Evolutionary conservation across 2,113 vertebrate species (phyloP).

Genomic region (Puma concolor): DNA sequence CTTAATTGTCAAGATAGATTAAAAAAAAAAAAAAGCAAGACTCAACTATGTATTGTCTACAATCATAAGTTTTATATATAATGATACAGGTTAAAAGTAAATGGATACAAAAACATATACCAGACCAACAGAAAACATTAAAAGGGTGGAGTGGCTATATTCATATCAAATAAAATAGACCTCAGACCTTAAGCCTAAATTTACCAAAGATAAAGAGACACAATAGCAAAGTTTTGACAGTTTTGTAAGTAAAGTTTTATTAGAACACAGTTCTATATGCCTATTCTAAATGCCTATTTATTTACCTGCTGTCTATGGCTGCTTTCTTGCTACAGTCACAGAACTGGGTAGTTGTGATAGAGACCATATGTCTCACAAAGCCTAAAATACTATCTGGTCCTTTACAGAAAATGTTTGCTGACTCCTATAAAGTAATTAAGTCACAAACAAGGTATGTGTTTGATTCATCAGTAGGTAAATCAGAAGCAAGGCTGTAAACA

Average conservation of each 20-base stretch:
- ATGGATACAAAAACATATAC: neutral
- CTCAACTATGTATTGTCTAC: neutral
- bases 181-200: neutral
- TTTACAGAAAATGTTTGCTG: conserved; percentile 21
- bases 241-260: neutral
- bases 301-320: neutral
- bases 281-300: neutral
- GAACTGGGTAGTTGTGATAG: neutral
- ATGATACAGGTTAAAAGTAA: neutral
- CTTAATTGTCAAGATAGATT: neutral
- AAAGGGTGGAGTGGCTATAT: neutral
- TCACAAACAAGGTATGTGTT: neutral
- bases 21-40: neutral
- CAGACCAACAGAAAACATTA: neutral
- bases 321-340: neutral
- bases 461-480: neutral
- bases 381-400: neutral
- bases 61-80: conserved; percentile 19
- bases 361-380: neutral
- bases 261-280: neutral
- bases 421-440: neutral
- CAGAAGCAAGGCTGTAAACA: neutral
- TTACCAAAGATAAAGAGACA: neutral
- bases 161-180: conserved; percentile 8
- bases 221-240: neutral